Evolutionary conservation across 2,113 vertebrate species (phyloP), one percentile per base, ranked within the genome.

Genomic region (Entomyzon cyanotis): DNA sequence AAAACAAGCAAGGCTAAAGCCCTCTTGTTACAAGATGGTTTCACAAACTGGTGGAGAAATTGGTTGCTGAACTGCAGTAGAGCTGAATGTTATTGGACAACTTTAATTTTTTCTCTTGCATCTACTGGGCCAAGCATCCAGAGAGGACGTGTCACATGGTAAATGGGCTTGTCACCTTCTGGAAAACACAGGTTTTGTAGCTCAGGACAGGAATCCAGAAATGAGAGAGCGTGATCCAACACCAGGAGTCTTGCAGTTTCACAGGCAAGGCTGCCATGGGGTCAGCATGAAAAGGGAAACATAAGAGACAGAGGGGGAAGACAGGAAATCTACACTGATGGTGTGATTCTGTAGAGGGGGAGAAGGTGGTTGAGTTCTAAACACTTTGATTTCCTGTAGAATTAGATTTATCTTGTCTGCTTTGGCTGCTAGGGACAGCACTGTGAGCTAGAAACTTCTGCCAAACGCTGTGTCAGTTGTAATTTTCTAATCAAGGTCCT

Each of bases 271-370:
- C 15, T 74, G 24, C 60, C 28, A 9, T 4, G 63, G n/a, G 69
- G 53, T 46, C 21, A 53, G 28, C 14, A 3, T 9, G 39, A 2
- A 2, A 19, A 16, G 64, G 41, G 81, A 30, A 20, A 15, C 0
- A 0, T 19, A 14, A 64, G 39, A 17, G 30, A 12, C 9, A 9
- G 63, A 76, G 31, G 1, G 6, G 15, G 2, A 59, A 0, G 4
- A 10, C 18, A 37, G 69, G 64, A 67, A 55, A 70, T 14, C 17
- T 16, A 4, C 49, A 15, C 25, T 3, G 7, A 27, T 25, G 24
- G 25, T n/a, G 55, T 64, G 60, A 31, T 20, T 16, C 25, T 59
- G 25, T 10, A 58, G 69, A 47, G 20, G 28, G 13, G 17, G 21
- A 81, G 23, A 56, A 69, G 20, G 60, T 42, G 35, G 8, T 4